These are phyloP conservation scores for Tiliacea aurago DNA, from an alignment of 2,888 invertebrate species.

Conservation along the genomic window DNA sequence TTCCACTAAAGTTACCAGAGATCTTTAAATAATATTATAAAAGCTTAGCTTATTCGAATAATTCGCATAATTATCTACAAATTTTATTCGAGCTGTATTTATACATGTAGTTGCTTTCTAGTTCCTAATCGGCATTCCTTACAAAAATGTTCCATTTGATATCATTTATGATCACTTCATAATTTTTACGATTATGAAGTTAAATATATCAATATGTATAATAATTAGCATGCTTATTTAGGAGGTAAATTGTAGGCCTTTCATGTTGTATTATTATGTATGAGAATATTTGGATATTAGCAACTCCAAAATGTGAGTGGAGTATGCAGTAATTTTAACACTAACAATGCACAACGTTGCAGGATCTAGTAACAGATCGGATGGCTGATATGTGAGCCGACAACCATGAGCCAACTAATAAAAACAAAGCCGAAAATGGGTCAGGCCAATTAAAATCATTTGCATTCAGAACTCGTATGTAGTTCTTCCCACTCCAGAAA, in stretches of 20 bases:
- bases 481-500: background rate
- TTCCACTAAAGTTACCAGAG: constrained; percentile 40
- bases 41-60: constrained; percentile 16
- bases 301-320: background rate
- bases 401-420: background rate
- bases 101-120: constrained; percentile 60
- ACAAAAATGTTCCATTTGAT: constrained; percentile 63
- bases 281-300: background rate
- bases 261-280: background rate
- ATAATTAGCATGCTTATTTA: constrained; percentile 25
- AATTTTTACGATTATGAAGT: constrained; percentile 77
- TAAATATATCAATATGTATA: constrained; percentile 27
- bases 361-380: background rate
- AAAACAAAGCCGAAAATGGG: background rate
- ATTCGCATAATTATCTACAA: constrained; percentile 8
- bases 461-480: background rate
- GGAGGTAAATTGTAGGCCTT: background rate
- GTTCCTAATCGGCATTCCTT: constrained; percentile 65
- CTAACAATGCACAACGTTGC: background rate
- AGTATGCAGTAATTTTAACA: background rate
- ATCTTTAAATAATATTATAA: background rate
- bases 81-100: constrained; percentile 32
- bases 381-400: background rate
- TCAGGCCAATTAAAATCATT: background rate
- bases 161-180: constrained; percentile 64